These are phyloP conservation scores for Rhogogaster chlorosoma DNA, from an alignment of 2,888 invertebrate genomes.

Conservation along the genomic window DNA sequence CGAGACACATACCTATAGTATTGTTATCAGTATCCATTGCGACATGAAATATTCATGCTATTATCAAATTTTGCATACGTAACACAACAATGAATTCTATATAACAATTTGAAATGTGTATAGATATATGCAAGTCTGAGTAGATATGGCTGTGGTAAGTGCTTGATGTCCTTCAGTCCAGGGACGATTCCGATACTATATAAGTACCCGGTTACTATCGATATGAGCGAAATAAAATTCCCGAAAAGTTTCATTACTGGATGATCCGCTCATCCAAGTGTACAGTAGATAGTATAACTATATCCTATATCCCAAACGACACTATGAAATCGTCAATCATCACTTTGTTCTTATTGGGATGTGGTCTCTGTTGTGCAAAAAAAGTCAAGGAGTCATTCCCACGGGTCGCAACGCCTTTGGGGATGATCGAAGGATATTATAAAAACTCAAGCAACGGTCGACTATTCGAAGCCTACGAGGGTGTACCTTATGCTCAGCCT, in stretches of 20 bases:
- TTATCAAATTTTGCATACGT: too few species aligned
- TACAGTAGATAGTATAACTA: neutral
- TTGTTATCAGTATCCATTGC: too few species aligned
- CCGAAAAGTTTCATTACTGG: neutral
- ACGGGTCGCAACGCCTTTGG: neutral
- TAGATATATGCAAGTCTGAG: too few species aligned
- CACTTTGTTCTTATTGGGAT: neutral
- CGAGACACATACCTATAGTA: too few species aligned
- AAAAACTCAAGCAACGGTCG: neutral
- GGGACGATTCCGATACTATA: neutral
- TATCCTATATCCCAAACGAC: neutral
- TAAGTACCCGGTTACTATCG: neutral
- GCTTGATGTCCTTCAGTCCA: too few species aligned
- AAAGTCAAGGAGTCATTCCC: neutral
- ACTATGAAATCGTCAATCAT: neutral
- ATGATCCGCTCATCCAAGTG: too few species aligned
- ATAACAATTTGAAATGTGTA: too few species aligned
- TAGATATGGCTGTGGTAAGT: too few species aligned
- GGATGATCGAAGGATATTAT: neutral
- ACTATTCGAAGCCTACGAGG: constrained; percentile 22
- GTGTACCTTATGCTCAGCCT: constrained; percentile 9
- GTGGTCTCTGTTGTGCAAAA: neutral
- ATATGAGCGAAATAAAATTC: neutral
- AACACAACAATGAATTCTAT: too few species aligned
- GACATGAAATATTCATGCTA: too few species aligned